These are phyloP conservation scores for Ursus arctos DNA, from an alignment of 2,113 vertebrate genomes.

Conservation along the genomic window DNA sequence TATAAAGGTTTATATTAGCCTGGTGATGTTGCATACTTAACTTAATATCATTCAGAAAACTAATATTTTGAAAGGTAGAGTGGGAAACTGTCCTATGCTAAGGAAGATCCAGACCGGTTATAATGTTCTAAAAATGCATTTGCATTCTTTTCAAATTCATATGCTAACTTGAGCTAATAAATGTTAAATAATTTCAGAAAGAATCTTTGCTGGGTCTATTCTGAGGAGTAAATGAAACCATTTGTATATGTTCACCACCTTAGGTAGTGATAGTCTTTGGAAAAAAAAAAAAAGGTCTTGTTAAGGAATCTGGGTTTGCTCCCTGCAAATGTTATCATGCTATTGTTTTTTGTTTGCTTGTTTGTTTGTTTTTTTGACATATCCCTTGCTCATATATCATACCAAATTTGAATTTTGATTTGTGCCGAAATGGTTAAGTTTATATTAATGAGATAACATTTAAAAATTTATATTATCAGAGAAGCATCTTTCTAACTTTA, in stretches of 20 bases:
- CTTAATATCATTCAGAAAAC: background rate
- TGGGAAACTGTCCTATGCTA: background rate
- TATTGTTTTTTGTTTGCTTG: background rate
- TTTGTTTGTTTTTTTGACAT: background rate
- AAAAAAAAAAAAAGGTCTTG: background rate
- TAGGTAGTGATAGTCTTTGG: background rate
- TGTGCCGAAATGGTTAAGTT: background rate
- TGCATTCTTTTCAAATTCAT: slow-evolving; percentile 26
- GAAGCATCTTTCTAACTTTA: background rate
- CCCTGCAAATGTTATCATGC: background rate
- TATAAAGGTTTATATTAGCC: slow-evolving; percentile 24
- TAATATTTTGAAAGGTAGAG: slow-evolving; percentile 10
- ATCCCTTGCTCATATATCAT: background rate
- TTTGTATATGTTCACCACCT: background rate
- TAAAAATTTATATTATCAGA: background rate
- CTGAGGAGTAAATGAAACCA: background rate
- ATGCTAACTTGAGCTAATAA: background rate
- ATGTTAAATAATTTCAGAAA: background rate
- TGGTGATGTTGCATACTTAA: background rate
- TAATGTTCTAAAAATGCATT: slow-evolving; percentile 5
- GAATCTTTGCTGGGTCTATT: background rate
- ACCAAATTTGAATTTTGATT: background rate
- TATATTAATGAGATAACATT: background rate
- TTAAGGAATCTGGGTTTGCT: background rate
- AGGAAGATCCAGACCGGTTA: background rate